Base-by-base conservation (phyloP, 2,888 invertebrate species). In the Pasiphila rectangulata region DNA sequence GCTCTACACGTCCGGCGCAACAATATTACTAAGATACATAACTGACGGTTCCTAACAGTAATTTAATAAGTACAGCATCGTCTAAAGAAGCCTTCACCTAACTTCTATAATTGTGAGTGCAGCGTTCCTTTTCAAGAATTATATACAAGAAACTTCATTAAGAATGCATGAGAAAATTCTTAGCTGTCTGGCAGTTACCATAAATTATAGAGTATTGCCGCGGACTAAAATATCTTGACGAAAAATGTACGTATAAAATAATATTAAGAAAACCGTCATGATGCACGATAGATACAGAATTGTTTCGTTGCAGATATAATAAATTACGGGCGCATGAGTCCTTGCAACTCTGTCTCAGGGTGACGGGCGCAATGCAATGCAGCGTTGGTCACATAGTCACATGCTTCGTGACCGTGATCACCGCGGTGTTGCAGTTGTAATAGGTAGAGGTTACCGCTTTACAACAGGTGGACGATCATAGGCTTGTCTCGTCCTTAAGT, bases 91-190 rank as follows among this genome's bases (percentile, higher is more conserved):
- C 32, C 16, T 17, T 17, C 4, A 9, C 9, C 15, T 16, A 17
- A 30, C 17, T 4, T 32, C 20, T 23, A n/a, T 41, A 35, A 46
- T 40, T 30, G 36, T 6, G 10, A 6, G 36, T 36, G 46, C 41
- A 47, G 9, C 24, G 30, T 37, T 41, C 25, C 30, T 39, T 17
- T 24, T 24, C 16, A 6, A 25, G 6, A 36, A 41, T 30, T 36
- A 46, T 37, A 20, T 32, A 19, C 35, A 43, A 48, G 19, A 35
- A 40, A 30, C 27, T 43, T 44, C 15, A 48, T 48, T 48, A 44
- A 1, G n/a, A 36, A 48, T 48, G 43, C 43, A 48, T 48, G 39
- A 48, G 38, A 48, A 42, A 38, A 38, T 46, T 40, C 23, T 36
- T 36, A 46, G 36, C 24, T 41, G 40, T 36, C 41, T 46, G 46